Evolutionary conservation across 2,113 vertebrate genomes (phyloP), one percentile per base, ranked within the genome.

Genomic region (Clarias magur): DNA sequence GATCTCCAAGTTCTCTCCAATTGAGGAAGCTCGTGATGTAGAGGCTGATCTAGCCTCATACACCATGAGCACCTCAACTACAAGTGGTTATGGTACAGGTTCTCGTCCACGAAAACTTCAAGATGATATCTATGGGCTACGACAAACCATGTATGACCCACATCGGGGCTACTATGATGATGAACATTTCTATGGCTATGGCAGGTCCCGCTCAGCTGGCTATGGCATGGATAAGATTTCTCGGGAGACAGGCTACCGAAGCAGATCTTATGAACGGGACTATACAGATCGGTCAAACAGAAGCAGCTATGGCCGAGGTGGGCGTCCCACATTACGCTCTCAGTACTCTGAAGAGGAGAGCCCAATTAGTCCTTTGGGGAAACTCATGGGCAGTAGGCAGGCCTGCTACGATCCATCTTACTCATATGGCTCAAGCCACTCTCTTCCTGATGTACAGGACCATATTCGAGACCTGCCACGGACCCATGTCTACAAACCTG

Each of bases 1-100:
- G 94, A 97, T 99, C 91, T 99, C 98, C 87, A 99, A 99, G 94
- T 99, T 99, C 94, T 99, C 98, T 0, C 98, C 98, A 21, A 99
- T 99, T 0, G 98, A 99, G 92, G 98, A 99, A 93, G 97, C 98
- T 91, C 97, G 97, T 93, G 98, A 99, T 0, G 98, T 99, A 85
- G 98, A 99, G 91, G 96, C 97, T 11, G 98, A 99, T 92, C 91
- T 99, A 89, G 97, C 97, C 88, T 95, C 97, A 88, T 98, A 97
- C n/a, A 93, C 95, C 8, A 89, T 91, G 17, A 93, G 92, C 0
- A 92, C 94, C 5, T 92, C 96, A 0, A 88, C 92, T 23, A n/a
- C 92, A 87, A 89, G 89, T 82, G 91, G 94, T 89, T 93, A 95
- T 92, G 95, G 91, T 0, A 93, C 96, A 89, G 93, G 94, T 92